Evolutionary conservation across 2,113 vertebrate genomes (phyloP), one percentile per base, ranked within the genome.

Genomic region (Strix uralensis): DNA sequence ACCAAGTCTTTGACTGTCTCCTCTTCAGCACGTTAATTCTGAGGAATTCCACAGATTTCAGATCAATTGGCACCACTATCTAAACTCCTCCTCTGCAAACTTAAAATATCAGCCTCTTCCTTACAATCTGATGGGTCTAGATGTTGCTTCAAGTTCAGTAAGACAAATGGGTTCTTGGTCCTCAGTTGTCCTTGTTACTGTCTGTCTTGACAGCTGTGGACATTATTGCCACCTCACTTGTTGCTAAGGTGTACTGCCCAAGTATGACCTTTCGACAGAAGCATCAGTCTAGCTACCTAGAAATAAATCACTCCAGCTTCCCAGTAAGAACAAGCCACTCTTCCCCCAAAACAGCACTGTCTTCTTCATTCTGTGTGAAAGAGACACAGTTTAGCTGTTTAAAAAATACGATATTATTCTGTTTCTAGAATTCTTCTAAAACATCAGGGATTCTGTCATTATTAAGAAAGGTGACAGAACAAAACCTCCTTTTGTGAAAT

Each of bases 161-260:
- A 47, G 36, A 66, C 57, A 67, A 34, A 54, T 12, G 9, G 10
- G 18, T 16, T 86, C 44, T 57, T 38, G 36, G 29, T 47, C 27
- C 30, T 59, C 47, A 62, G 73, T 2, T 92, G 42, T 59, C 61
- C 78, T 51, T 42, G 42, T 36, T n/a, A 27, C 46, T 36, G 34
- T 44, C 51, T 54, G 34, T 18, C 52, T 25, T 30, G n/a, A 80
- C 34, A 81, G 75, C 73, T 32, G 36, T 2, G 63, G 22, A 42
- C 11, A 5, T 54, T 14, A 32, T 1, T 52, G 63, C 42, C 44
- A 69, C 54, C 36, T 77, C 40, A 13, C 25, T 27, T 46, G 13
- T 18, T 62, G 46, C 19, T 25, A 19, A 36, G 26, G 21, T 1
- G 1, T 20, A 25, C 27, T 72, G 42, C 15, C 19, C 1, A 1